A percentile compares a stretch with the other conserved stretches of the same genome.
Conservation (phyloP, 2,888 invertebrate genomes). For the Clivina fossor region DNA sequence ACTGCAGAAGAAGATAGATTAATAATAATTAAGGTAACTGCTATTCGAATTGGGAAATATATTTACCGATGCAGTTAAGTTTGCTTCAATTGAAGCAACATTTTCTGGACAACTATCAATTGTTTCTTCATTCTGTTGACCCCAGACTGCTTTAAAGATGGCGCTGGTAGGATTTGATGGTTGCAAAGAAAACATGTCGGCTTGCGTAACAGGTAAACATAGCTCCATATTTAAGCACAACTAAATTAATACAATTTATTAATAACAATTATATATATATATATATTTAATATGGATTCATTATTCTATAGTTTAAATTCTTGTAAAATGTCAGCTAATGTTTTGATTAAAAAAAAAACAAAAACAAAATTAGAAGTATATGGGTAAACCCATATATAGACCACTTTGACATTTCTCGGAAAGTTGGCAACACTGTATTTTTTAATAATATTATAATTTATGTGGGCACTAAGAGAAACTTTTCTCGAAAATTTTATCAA, state of each 20-base stretch:
- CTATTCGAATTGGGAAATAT: neutral
- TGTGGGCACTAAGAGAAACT: no score
- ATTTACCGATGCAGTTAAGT: slow-evolving; percentile 19
- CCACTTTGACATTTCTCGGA: no score
- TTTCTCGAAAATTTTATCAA: no score
- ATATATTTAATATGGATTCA: neutral
- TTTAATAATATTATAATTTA: no score
- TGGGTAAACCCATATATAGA: no score
- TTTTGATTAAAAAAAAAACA: no score
- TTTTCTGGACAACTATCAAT: slow-evolving; percentile 5
- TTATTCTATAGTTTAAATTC: neutral
- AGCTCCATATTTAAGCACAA: slow-evolving; percentile 19
- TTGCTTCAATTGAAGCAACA: slow-evolving; percentile 19
- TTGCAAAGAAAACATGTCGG: slow-evolving; percentile 24
- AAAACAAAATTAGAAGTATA: no score
- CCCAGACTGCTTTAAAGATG: slow-evolving; percentile 20
- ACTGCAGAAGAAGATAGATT: no score
- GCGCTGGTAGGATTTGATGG: slow-evolving; percentile 14
- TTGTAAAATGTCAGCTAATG: no score
- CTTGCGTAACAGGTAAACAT: slow-evolving; percentile 20
- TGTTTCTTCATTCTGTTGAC: slow-evolving; percentile 6
- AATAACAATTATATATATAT: neutral
- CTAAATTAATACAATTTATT: slow-evolving; percentile 6
- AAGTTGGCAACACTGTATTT: no score
- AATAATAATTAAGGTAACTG: no score